Base-by-base conservation (phyloP, 2,113 vertebrate genomes). In the Halcyon malimbica region DNA sequence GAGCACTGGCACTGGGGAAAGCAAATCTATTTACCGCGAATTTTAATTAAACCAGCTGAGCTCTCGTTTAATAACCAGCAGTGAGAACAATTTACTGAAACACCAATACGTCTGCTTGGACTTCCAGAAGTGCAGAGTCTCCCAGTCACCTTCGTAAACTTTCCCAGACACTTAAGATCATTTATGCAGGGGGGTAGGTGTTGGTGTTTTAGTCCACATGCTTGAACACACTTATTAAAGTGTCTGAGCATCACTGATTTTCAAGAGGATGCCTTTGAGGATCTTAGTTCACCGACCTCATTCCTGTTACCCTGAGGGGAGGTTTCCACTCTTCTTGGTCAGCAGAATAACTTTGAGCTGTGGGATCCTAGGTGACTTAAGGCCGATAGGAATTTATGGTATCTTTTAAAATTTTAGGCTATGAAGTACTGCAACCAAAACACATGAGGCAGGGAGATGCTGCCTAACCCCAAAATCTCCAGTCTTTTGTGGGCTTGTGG, bases 21-120 rank as follows among this genome's bases (percentile, higher is more conserved):
- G 56, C 76, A 90, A 81, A 89, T 89, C 51, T 81, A 70, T 94
- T 95, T 85, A 81, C 83, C 6, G 3, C 64, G 39, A 68, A 35
- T 51, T 94, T 96, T 96, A 95, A 89, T 96, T 94, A 93, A 90
- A 93, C 56, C 33, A 20, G n/a, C 67, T 79, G 44, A 89, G 35
- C 14, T 83, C 28, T 90, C 64, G 41, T 81, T 83, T 68, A 90
- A 81, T 84, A 82, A 87, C 80, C 18, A 86, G 5, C 35, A 53
- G 8, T 25, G 39, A 88, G 46, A 39, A 88, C 81, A 88, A 90
- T 46, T 63, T 63, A 70, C 33, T 29, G 62, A 77, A 89, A 56
- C 15, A 44, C 24, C 0, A 1, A 42, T 75, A 33, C 5, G 16
- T 15, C 20, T 63, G 10, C 50, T 87, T 76, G 90, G 69, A 28